Evolutionary conservation across 2,113 vertebrate genomes (phyloP).

Genomic region (Pedionomus torquatus): DNA sequence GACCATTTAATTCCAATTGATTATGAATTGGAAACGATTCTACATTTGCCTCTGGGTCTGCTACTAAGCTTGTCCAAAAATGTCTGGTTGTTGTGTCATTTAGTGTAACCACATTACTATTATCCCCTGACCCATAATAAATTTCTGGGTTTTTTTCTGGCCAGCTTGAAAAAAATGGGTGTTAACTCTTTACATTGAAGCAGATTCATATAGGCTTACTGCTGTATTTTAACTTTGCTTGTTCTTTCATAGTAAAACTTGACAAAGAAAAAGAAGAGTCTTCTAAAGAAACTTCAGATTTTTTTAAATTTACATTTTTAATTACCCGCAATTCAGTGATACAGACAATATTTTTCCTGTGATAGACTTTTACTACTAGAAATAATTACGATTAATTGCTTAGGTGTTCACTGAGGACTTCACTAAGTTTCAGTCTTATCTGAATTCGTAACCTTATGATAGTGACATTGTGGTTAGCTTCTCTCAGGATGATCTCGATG

Average conservation of each 20-base stretch:
- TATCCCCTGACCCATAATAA: background rate
- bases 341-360: background rate
- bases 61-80: background rate
- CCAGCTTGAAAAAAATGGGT: background rate
- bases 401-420: background rate
- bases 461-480: background rate
- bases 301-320: background rate
- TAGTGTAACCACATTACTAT: background rate
- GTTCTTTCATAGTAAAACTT: background rate
- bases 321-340: background rate
- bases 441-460: background rate
- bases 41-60: background rate
- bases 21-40: background rate
- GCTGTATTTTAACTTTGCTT: background rate
- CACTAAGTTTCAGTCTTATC: background rate
- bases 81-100: background rate
- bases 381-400: background rate
- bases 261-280: background rate
- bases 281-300: background rate
- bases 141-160: background rate
- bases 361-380: background rate
- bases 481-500: background rate
- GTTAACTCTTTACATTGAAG: background rate
- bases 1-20: conserved; percentile 40
- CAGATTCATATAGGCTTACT: background rate